Evolutionary conservation across 1,140 invertebrate genomes (phyloP).

Genomic region (Triops longicaudatus): DNA sequence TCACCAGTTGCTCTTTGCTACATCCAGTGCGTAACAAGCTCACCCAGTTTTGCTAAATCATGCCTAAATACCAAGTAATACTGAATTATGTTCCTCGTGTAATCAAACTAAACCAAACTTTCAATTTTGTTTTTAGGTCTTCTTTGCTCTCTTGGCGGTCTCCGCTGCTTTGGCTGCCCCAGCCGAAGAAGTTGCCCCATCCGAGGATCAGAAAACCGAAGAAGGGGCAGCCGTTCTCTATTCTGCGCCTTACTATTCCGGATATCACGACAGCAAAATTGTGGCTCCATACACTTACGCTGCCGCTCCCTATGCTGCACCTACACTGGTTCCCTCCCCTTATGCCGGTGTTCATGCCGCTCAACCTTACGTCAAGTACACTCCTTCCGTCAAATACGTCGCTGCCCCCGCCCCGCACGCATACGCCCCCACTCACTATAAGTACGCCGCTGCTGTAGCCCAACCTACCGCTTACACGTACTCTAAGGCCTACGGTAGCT

Average conservation of each 20-base stretch:
- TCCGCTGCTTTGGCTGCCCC: not conserved
- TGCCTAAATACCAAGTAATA: not conserved
- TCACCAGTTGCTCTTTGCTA: not conserved
- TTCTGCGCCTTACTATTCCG: not conserved
- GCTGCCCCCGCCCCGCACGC: not conserved
- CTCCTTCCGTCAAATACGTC: not conserved
- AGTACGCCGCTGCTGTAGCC: not conserved
- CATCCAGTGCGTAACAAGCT: not conserved
- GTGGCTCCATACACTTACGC: not conserved
- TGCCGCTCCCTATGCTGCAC: not conserved
- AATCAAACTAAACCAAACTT: not conserved
- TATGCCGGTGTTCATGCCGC: not conserved
- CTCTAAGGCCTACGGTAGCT: not conserved
- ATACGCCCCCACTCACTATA: not conserved
- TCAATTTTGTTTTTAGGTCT: not conserved
- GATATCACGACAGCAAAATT: not conserved
- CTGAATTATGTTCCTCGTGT: not conserved
- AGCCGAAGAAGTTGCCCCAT: not conserved
- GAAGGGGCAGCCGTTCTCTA: not conserved
- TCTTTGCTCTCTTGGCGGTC: not conserved
- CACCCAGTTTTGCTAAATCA: not conserved
- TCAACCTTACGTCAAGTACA: not conserved
- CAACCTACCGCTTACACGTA: not conserved
- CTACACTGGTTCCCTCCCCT: not conserved
- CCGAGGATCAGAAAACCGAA: not conserved